Conservation (phyloP, 2,797 vertebrate genomes). For the Sarcophilus harrisii region DNA sequence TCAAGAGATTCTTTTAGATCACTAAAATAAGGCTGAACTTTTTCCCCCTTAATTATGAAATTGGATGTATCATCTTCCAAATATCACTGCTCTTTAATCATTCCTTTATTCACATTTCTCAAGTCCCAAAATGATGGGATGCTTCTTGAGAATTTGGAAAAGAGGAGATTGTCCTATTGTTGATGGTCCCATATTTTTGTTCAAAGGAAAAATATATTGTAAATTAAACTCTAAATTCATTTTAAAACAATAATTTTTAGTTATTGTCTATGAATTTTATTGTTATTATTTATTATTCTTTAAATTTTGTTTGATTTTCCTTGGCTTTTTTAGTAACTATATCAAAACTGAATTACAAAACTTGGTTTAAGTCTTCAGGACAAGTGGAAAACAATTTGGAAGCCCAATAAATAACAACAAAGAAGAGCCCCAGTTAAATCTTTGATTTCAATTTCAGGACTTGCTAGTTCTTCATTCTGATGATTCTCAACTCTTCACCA, state of each 20-base stretch:
- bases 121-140: not conserved
- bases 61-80: not conserved
- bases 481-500: not conserved
- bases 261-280: not conserved
- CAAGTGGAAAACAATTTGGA: not conserved
- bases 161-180: not conserved
- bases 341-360: not conserved
- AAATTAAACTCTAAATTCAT: not conserved
- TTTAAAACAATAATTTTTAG: not conserved
- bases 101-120: not conserved
- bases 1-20: not conserved
- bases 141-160: not conserved
- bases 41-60: not conserved
- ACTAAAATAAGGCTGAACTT: not conserved
- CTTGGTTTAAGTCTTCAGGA: not conserved
- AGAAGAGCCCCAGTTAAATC: not conserved
- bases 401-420: not conserved
- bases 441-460: not conserved
- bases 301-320: not conserved
- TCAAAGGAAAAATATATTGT: not conserved
- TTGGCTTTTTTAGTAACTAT: not conserved
- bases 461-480: not conserved
- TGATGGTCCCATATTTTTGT: not conserved
- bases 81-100: not conserved
- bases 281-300: not conserved